Evolutionary conservation across 2,113 vertebrate species (phyloP).

Genomic region (Chaenogobius annularis): DNA sequence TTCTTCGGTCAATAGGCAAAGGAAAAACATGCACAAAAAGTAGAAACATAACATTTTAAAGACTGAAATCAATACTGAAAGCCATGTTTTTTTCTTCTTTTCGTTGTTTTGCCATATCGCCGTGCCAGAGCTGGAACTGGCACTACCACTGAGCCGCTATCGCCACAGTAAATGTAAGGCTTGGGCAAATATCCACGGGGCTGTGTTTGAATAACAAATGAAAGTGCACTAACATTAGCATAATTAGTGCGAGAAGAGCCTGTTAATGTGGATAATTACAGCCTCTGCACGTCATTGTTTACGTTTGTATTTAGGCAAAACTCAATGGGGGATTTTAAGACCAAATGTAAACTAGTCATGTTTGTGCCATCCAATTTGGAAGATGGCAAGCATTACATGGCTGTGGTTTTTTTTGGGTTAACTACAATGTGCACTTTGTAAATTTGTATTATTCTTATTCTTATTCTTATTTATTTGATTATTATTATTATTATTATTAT

Average conservation of each 20-base stretch:
- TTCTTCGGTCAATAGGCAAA: too few relatives aligned
- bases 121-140: too few relatives aligned
- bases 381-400: too few relatives aligned
- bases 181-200: not conserved
- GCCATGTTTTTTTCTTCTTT: too few relatives aligned
- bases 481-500: too few relatives aligned
- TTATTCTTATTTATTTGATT: too few relatives aligned
- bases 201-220: slow-evolving; percentile 41
- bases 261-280: slow-evolving; percentile 46
- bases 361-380: not conserved
- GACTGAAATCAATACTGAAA: too few relatives aligned
- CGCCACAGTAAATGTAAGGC: not conserved
- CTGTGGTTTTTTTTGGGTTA: not conserved
- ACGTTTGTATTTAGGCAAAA: slow-evolving; percentile 32
- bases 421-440: not conserved
- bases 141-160: not conserved
- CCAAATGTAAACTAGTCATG: slow-evolving; percentile 18
- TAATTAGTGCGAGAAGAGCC: slow-evolving; percentile 42
- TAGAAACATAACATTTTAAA: too few relatives aligned
- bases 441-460: too few relatives aligned
- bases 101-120: too few relatives aligned
- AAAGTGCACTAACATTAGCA: slow-evolving; percentile 20
- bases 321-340: slow-evolving; percentile 10
- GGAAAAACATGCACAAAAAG: too few relatives aligned
- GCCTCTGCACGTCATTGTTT: slow-evolving; percentile 29